Evolutionary conservation across 1,140 invertebrate species (phyloP).

Genomic region (Drosophila punjabiensis): DNA sequence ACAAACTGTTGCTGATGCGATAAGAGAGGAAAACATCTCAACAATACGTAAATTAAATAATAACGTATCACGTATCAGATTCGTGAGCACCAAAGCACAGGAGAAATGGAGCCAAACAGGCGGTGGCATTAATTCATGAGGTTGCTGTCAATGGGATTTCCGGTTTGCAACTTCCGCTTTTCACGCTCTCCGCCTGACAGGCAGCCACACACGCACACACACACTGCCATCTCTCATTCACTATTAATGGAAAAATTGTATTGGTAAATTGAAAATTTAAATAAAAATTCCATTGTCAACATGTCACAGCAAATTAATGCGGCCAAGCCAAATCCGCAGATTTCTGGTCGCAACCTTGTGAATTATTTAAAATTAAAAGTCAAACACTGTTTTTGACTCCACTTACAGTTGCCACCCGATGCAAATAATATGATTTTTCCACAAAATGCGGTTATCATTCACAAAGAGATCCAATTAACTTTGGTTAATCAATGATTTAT

Average conservation of each 20-base stretch:
- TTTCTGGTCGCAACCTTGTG: constrained; percentile 41
- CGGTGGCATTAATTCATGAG: constrained; percentile 77
- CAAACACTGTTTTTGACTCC: constrained; percentile 25
- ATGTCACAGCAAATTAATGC: constrained; percentile 45
- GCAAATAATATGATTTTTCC: neutral
- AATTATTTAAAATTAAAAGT: constrained; percentile 48
- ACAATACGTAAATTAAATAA: constrained; percentile 46
- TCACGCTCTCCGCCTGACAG: constrained; percentile 56
- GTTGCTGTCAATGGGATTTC: constrained; percentile 75
- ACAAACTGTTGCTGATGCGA: constrained; percentile 20
- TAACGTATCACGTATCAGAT: constrained; percentile 40
- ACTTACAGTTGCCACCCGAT: neutral
- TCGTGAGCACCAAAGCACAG: constrained; percentile 10
- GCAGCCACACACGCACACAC: constrained; percentile 19
- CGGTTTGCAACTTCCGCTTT: constrained; percentile 73
- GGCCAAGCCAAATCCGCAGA: constrained; percentile 40
- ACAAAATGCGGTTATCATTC: neutral
- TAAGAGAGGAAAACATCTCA: constrained; percentile 32
- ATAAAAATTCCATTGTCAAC: constrained; percentile 57
- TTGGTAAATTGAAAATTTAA: constrained; percentile 46
- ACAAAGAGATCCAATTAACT: constrained; percentile 7
- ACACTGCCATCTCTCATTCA: constrained; percentile 51
- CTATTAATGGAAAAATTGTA: constrained; percentile 51
- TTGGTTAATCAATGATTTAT: constrained; percentile 26
- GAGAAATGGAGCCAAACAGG: constrained; percentile 42